These are phyloP conservation scores for Oscheius sp. DNA, from an alignment of 2,888 invertebrate species.

Conservation along the genomic window DNA sequence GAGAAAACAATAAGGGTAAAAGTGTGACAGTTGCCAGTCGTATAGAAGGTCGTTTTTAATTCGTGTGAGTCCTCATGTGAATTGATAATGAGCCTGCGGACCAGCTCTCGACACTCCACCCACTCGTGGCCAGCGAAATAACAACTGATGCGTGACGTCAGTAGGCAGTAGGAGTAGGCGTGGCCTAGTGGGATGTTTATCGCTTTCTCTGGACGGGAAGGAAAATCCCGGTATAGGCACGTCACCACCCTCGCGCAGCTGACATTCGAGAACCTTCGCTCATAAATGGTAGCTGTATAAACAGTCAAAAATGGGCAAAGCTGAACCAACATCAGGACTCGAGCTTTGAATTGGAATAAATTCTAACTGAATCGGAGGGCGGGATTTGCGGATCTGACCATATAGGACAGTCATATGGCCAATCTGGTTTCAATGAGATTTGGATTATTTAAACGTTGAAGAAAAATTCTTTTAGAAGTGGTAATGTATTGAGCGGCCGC, in stretches of 20 bases:
- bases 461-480: too few relatives aligned
- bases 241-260: conserved; percentile 21
- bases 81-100: conserved; percentile 28
- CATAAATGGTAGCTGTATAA: conserved; percentile 19
- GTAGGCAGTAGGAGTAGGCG: conserved; percentile 30
- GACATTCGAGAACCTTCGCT: conserved; percentile 29
- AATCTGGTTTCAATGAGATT: too few relatives aligned
- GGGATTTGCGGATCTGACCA: background rate
- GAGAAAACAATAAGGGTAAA: background rate
- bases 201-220: conserved; percentile 16
- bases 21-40: background rate
- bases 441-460: too few relatives aligned
- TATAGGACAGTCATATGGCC: too few relatives aligned
- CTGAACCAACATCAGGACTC: conserved; percentile 4
- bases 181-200: conserved; percentile 24
- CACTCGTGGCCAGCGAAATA: conserved; percentile 32
- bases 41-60: background rate
- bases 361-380: too few relatives aligned
- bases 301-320: conserved; percentile 17
- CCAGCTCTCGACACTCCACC: conserved; percentile 15
- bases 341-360: too few relatives aligned
- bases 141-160: conserved; percentile 37
- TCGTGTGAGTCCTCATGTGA: conserved; percentile 2
- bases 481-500: too few relatives aligned
- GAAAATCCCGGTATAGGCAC: conserved; percentile 20